Evolutionary conservation across 2,888 invertebrate genomes (phyloP).

Genomic region (Chamaedrilus cognettii): DNA sequence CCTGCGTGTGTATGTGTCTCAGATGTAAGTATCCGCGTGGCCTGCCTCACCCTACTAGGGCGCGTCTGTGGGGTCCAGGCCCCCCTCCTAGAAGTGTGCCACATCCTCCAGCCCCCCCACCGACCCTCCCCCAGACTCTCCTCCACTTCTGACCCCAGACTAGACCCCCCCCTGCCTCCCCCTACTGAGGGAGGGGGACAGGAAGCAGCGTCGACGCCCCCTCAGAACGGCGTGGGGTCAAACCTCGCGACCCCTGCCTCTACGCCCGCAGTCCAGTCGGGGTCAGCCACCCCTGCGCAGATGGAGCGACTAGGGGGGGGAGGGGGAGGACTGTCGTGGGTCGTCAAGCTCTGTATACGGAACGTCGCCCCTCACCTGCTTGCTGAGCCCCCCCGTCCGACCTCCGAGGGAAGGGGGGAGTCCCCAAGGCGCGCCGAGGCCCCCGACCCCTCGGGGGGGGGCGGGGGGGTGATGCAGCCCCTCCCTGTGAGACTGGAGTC

Average conservation of each 20-base stretch:
- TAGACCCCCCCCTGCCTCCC: neutral
- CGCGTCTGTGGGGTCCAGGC: constrained; percentile 57
- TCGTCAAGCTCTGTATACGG: constrained; percentile 53
- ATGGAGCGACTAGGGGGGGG: too few relatives aligned
- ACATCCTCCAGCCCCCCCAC: constrained; percentile 19
- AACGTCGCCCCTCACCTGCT: constrained; percentile 43
- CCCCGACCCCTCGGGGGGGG: neutral
- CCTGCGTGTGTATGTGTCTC: too few relatives aligned
- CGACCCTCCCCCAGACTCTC: constrained; percentile 6
- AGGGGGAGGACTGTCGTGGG: constrained; percentile 42
- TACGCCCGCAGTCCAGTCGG: neutral
- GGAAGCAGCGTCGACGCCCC: neutral
- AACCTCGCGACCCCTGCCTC: neutral
- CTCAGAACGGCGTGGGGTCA: neutral
- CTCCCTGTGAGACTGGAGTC: constrained; percentile 78
- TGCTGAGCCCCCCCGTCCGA: neutral
- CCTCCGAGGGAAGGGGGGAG: neutral
- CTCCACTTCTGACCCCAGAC: too few relatives aligned
- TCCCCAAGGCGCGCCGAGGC: neutral
- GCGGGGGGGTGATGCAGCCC: constrained; percentile 40
- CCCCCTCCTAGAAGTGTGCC: constrained; percentile 53
- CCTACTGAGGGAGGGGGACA: neutral
- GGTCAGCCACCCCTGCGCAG: constrained; percentile 15
- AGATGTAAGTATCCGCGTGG: constrained; percentile 61
- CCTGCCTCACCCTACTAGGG: constrained; percentile 58